A percentile compares a stretch with the other conserved stretches of the same genome.
These are phyloP conservation scores for Caretta caretta DNA, from an alignment of 2,113 vertebrate species.

Conservation along the genomic window DNA sequence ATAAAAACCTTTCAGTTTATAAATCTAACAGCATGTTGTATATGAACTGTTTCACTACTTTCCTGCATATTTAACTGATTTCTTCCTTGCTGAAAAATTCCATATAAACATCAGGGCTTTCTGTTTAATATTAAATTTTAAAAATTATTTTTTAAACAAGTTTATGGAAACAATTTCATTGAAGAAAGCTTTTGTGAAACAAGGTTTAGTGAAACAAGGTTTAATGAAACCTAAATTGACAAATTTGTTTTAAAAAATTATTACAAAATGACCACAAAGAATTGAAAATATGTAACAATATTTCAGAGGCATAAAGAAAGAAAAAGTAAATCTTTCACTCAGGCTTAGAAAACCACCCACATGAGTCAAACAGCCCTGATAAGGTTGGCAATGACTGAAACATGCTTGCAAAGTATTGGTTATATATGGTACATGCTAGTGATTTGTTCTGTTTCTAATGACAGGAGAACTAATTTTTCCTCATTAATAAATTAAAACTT, in stretches of 20 bases:
- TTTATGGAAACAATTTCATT: background rate
- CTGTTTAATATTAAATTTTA: background rate
- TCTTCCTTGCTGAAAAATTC: background rate
- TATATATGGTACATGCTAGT: background rate
- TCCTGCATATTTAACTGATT: background rate
- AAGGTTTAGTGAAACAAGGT: background rate
- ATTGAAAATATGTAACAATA: background rate
- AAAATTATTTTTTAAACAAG: background rate
- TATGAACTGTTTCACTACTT: background rate
- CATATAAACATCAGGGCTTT: background rate
- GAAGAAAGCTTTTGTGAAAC: background rate
- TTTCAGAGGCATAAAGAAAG: rapidly evolving
- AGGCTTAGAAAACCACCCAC: background rate
- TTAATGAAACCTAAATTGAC: background rate
- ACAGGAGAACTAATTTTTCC: background rate
- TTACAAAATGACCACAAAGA: background rate
- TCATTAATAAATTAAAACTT: background rate
- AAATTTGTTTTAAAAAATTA: background rate
- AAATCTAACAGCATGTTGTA: background rate
- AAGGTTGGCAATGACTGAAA: background rate
- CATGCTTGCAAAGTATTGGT: background rate
- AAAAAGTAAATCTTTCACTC: background rate
- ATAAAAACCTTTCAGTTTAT: background rate
- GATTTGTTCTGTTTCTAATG: background rate
- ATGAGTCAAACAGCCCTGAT: background rate